Evolutionary conservation across 2,113 vertebrate genomes (phyloP).

Genomic region (Bubo bubo): DNA sequence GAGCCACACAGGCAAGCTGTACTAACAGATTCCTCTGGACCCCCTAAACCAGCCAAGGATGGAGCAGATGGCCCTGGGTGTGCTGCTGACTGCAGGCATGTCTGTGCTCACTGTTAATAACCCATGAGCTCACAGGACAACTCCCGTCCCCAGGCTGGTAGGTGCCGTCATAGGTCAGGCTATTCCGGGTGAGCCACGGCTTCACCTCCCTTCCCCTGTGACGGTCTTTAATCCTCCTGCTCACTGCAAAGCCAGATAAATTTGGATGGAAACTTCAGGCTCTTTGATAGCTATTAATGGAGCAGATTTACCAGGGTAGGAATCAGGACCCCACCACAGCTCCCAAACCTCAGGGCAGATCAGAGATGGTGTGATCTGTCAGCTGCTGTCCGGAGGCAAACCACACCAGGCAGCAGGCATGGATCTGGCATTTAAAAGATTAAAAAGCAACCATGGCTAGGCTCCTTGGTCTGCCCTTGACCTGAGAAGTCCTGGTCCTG

Average conservation of each 20-base stretch:
- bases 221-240: constrained; percentile 33
- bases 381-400: constrained; percentile 43
- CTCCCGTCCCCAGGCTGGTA: constrained; percentile 2
- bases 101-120: constrained; percentile 2
- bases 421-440: constrained; percentile 26
- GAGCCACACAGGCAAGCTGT: neutral
- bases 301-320: constrained; percentile 39
- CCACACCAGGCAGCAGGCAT: neutral
- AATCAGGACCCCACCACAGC: neutral
- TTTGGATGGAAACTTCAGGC: constrained; percentile 57
- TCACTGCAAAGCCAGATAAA: constrained; percentile 65
- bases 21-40: neutral
- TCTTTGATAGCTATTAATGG: constrained; percentile 68
- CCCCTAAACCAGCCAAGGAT: neutral
- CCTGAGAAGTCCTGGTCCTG: neutral
- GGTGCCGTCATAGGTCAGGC: constrained; percentile 51
- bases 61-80: constrained; percentile 9
- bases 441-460: neutral
- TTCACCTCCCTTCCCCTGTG: neutral
- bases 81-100: neutral
- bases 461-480: constrained; percentile 30
- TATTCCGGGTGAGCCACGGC: constrained; percentile 29
- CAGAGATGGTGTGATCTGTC: neutral
- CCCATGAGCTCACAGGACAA: constrained; percentile 20
- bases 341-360: neutral